Evolutionary conservation across 1,140 invertebrate genomes (phyloP), one percentile per base, ranked within the genome.

Genomic region (Diprion similis): DNA sequence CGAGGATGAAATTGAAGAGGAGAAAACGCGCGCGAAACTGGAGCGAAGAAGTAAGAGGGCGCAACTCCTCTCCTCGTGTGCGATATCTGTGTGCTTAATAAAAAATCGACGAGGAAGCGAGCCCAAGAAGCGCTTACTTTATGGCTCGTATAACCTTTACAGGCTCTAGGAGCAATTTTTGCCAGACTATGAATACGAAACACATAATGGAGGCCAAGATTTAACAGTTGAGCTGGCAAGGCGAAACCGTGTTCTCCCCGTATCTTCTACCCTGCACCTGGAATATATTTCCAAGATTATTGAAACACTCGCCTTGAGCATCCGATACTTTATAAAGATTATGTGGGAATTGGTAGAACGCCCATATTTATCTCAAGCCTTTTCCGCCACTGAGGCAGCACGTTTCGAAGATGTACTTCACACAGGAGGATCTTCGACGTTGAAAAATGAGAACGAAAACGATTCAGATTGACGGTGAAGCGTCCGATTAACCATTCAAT

Each of bases 121-220:
- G 51, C 51, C 24, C 24, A 15, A 15, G 70, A 78, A 81, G 77
- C 75, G 80, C 76, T 80, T 80, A 80, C 71, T 85, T 85, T 85
- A 85, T 77, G 76, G 76, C 74, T 76, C 82, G 75, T 81, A 81
- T 84, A 85, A 84, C 78, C 81, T 84, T 85, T 83, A 81, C 80
- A 77, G 77, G 78, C 79, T 83, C 77, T 80, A 81, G 81, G 73
- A 85, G 77, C 78, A 83, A 83, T 83, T 85, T 84, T 84, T 75
- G 78, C 80, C 79, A 83, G 80, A 81, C 84, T 83, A 85, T 85
- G 83, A 84, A 85, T 84, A 85, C 77, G 78, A 83, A 85, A 82
- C 74, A 70, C 75, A 81, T 80, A 77, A 81, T 72, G 71, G 76
- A 64, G 51, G 74, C 73, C 45, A 71, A 81, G 81, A 84, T 84